Conservation (phyloP, 2,888 invertebrate genomes). For the Eupithecia vulgata region DNA sequence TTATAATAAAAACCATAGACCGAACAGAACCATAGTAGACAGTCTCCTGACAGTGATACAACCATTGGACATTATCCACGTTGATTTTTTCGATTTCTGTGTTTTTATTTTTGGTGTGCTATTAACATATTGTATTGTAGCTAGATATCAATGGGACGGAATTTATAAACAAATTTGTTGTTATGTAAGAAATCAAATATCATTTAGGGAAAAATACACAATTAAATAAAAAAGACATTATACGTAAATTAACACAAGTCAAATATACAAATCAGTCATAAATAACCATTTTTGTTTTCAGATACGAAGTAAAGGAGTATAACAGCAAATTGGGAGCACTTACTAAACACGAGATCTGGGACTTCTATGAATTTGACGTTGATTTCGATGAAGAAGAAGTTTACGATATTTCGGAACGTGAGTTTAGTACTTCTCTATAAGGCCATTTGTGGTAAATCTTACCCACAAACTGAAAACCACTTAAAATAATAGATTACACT, state of each 20-base stretch:
- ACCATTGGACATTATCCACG: no score
- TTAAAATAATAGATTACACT: no score
- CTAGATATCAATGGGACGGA: no score
- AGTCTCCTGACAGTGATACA: no score
- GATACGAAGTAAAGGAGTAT: conserved; percentile 58
- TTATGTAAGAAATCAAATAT: no score
- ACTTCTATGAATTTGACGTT: conserved; percentile 54
- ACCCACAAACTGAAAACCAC: background rate
- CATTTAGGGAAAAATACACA: no score
- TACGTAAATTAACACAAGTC: background rate
- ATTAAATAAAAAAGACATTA: background rate
- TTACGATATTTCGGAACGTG: conserved; percentile 51
- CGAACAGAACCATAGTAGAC: no score
- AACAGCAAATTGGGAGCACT: conserved; percentile 57
- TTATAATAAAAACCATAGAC: no score
- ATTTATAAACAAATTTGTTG: no score
- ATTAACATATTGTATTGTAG: no score
- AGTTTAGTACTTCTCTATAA: conserved; percentile 31
- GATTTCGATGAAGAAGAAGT: conserved; percentile 46
- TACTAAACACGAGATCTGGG: conserved; percentile 58
- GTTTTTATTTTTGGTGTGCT: no score
- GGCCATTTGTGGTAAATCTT: background rate
- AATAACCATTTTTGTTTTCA: conserved; percentile 41
- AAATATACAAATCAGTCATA: background rate
- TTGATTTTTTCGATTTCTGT: no score